A percentile compares a stretch with the other conserved stretches of the same genome.
These are phyloP conservation scores for Heliconius nattereri DNA, from an alignment of 1,140 invertebrate species.

Conservation along the genomic window DNA sequence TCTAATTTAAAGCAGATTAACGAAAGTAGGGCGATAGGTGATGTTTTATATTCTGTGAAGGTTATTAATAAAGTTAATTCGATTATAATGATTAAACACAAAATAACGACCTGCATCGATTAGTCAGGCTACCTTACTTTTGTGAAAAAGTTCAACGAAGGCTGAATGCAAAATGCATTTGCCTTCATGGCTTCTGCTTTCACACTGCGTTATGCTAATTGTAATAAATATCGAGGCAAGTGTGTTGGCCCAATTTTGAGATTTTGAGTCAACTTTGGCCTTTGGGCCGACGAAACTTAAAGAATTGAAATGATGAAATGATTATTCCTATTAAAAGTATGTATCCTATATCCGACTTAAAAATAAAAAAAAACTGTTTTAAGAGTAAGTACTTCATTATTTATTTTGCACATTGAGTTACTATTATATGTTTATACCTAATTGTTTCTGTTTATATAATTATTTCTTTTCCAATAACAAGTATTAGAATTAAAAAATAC, in stretches of 20 bases:
- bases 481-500: no score
- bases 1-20: background rate
- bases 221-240: constrained; percentile 23
- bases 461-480: no score
- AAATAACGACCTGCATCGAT: background rate
- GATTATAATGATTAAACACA: constrained; percentile 3
- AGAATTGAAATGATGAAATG: no score
- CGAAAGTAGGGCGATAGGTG: constrained; percentile 10
- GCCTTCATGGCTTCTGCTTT: constrained; percentile 21
- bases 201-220: constrained; percentile 27
- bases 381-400: background rate
- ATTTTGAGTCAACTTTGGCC: background rate
- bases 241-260: constrained; percentile 13
- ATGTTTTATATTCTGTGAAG: constrained; percentile 12
- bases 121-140: background rate
- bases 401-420: no score
- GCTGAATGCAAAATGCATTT: constrained; percentile 22
- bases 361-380: background rate
- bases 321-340: no score
- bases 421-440: no score
- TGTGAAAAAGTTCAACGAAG: background rate
- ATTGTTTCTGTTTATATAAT: no score
- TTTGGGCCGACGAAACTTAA: no score
- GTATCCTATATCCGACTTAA: no score
- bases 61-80: background rate